Percentiles rank a stretch among this genome's conserved stretches.
Conservation (phyloP, 2,113 vertebrate species). For the Ornithorhynchus anatinus region DNA sequence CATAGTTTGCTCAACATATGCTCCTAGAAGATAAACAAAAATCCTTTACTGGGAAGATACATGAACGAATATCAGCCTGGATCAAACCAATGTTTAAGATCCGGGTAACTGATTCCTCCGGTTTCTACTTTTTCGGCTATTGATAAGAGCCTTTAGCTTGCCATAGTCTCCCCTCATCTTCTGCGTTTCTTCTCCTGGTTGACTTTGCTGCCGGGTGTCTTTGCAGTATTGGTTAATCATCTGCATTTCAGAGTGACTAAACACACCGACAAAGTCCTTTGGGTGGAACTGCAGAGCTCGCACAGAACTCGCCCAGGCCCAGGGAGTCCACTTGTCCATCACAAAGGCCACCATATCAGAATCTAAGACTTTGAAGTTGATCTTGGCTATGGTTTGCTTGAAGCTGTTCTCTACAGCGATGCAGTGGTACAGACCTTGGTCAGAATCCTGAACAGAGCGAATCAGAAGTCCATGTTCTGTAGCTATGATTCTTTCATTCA, state of each 20-base stretch:
- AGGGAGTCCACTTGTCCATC: conserved; percentile 85
- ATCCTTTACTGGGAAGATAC: conserved; percentile 34
- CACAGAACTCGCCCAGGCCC: conserved; percentile 83
- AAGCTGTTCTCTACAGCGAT: conserved; percentile 92
- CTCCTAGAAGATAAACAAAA: conserved; percentile 48
- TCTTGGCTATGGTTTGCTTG: conserved; percentile 94
- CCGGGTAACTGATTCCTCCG: conserved; percentile 86
- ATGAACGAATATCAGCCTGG: conserved; percentile 33
- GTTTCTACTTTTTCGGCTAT: conserved; percentile 92
- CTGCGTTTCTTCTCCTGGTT: conserved; percentile 68
- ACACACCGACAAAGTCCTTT: conserved; percentile 83
- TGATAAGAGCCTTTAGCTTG: conserved; percentile 92
- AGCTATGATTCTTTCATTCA: conserved; percentile 87
- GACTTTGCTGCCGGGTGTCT: conserved; percentile 83
- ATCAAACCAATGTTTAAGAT: conserved; percentile 67
- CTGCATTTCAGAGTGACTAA: conserved; percentile 87
- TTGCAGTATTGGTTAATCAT: conserved; percentile 95
- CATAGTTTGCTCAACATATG: conserved; percentile 43
- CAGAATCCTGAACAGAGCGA: conserved; percentile 84
- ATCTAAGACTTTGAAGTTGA: conserved; percentile 90
- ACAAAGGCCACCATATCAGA: conserved; percentile 81
- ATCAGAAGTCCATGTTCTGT: conserved; percentile 92
- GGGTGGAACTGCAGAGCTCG: conserved; percentile 79
- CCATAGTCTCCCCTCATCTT: conserved; percentile 88
- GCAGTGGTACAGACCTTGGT: conserved; percentile 94